Evolutionary conservation across 2,113 vertebrate genomes (phyloP).

Genomic region (Psettodes erumei): DNA sequence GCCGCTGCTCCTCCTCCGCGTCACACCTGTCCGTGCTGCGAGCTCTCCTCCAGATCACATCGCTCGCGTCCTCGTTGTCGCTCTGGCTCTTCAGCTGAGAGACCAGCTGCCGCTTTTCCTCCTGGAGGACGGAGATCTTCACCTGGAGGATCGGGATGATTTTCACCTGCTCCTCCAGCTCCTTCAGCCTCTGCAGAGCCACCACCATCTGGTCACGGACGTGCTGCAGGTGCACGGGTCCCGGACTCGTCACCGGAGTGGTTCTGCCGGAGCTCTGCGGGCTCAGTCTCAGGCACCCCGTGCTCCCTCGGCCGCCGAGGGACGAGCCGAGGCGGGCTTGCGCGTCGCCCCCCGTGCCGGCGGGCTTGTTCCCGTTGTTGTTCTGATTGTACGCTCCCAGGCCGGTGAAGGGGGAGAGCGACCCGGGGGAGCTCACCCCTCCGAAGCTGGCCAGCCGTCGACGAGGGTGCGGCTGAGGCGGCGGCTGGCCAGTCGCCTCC

Average conservation of each 20-base stretch:
- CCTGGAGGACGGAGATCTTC: slow-evolving; percentile 94
- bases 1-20: slow-evolving; percentile 82
- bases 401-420: slow-evolving; percentile 89
- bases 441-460: slow-evolving; percentile 93
- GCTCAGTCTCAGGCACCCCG: slow-evolving; percentile 86
- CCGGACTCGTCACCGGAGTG: slow-evolving; percentile 88
- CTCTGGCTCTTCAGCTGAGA: slow-evolving; percentile 87
- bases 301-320: slow-evolving; percentile 82
- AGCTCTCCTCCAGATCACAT: slow-evolving; percentile 82
- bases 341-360: slow-evolving; percentile 77
- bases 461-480: slow-evolving; percentile 84
- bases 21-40: slow-evolving; percentile 82
- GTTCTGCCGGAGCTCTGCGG: slow-evolving; percentile 91
- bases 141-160: slow-evolving; percentile 97
- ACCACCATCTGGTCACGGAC: slow-evolving; percentile 97
- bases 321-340: slow-evolving; percentile 81
- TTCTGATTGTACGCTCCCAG: slow-evolving; percentile 82
- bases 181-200: slow-evolving; percentile 94
- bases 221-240: slow-evolving; percentile 90
- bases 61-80: slow-evolving; percentile 69
- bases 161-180: slow-evolving; percentile 95
- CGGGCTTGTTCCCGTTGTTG: slow-evolving; percentile 87
- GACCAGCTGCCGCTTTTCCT: slow-evolving; percentile 92
- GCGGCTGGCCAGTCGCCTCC: slow-evolving; percentile 79
- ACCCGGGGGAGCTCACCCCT: slow-evolving; percentile 89